Evolutionary conservation across 2,888 invertebrate genomes (phyloP), one percentile per base, ranked within the genome.

Genomic region (Spilarctia lutea): DNA sequence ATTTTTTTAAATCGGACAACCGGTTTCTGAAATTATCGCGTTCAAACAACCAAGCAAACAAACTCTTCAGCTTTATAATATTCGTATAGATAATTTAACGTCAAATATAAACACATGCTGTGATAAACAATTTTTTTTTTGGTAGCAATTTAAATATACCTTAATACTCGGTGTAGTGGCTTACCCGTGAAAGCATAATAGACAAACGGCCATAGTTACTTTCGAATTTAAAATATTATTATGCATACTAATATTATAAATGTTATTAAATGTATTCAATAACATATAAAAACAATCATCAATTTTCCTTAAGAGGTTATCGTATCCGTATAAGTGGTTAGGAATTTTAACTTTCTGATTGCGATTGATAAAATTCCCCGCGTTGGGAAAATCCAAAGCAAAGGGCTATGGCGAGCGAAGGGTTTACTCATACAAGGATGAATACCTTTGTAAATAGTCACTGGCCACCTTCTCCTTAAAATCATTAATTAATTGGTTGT

Each of bases 361-460:
- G 60, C 27, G 13, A 63, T 63, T 63, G 60, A 63, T 63, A 16
- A 56, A 56, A n/a, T 63, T 63, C 60, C 60, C 60, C 60, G 30
- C 27, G 18, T 63, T 30, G 60, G 60, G 27, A 30, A 63, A 63
- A 63, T 27, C 60, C 60, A 2, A 63, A 30, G 60, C 18, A 63
- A 30, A 16, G 60, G n/a, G 13, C n/a, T 11, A 56, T n/a, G 11
- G n/a, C 13, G 56, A 56, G 30, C 27, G 27, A 30, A 30, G 30
- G 30, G 30, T 16, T 63, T 60, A 60, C 27, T 60, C 16, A 63
- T 30, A 18, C 16, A 18, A 63, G 60, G 60, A 18, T 30, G 30
- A 63, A 63, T 63, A 63, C 30, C 27, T 52, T 20, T 52, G 24
- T 52, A 20, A 24, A 24, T 48, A 18, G 48, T 24, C 52, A 30